Percentiles rank a stretch among this genome's conserved stretches.
These are phyloP conservation scores for Chiroxiphia lanceolata DNA, from an alignment of 2,797 vertebrate species.

Conservation along the genomic window DNA sequence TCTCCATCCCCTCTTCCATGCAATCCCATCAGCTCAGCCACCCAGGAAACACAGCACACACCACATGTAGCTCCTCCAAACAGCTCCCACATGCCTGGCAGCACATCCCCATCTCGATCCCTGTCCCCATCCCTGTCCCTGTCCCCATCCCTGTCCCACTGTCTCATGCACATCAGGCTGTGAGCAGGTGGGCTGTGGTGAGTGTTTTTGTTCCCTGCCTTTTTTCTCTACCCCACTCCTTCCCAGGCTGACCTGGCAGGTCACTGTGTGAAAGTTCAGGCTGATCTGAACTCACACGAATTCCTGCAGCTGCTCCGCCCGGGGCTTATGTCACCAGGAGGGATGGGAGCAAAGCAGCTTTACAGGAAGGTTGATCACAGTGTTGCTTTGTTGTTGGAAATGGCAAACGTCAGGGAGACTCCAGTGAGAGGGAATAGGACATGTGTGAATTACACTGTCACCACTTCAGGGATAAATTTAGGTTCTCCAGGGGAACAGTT, in stretches of 20 bases:
- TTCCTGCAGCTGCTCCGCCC: conserved; percentile 39
- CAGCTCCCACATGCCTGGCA: accelerated
- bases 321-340: neutral
- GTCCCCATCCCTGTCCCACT: no score
- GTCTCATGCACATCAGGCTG: accelerated
- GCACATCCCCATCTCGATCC: neutral
- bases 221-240: neutral
- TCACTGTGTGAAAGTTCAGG: conserved; percentile 60
- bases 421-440: neutral
- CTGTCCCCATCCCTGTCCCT: neutral
- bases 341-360: neutral
- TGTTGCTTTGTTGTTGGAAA: neutral
- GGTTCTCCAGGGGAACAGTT: neutral
- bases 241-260: neutral
- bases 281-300: accelerated
- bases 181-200: neutral
- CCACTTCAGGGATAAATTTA: neutral
- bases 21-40: neutral
- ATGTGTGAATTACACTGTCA: neutral
- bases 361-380: neutral
- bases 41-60: neutral
- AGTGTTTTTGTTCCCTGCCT: neutral
- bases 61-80: neutral
- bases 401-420: neutral
- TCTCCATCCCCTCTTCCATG: neutral